Conservation (phyloP, 2,797 vertebrate genomes). For the Centroberyx gerrardi region DNA sequence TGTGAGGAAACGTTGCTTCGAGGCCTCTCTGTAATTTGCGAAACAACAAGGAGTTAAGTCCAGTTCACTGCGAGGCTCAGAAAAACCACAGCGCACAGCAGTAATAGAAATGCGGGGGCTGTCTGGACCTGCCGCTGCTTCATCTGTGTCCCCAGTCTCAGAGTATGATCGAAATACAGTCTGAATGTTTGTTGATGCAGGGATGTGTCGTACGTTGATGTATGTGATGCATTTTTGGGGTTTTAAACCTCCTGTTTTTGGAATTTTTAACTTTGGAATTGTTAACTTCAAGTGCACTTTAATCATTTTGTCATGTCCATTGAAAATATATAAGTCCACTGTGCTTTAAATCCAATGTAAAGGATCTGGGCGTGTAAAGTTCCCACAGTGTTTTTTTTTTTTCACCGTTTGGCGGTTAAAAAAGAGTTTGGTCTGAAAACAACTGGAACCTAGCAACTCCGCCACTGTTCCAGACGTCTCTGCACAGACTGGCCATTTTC, state of each 20-base stretch:
- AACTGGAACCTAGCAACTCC: conserved; percentile 38
- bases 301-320: not conserved
- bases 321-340: not conserved
- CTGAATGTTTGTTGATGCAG: not conserved
- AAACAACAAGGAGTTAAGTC: conserved; percentile 18
- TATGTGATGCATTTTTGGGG: too few relatives aligned
- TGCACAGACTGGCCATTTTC: conserved; percentile 11
- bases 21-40: conserved; percentile 21
- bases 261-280: too few relatives aligned
- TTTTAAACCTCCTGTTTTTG: not conserved
- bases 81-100: conserved; percentile 27
- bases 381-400: conserved; percentile 9
- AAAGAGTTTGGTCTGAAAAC: conserved; percentile 27
- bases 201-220: too few relatives aligned
- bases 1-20: not conserved
- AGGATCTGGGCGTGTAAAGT: conserved; percentile 10
- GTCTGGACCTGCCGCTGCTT: not conserved
- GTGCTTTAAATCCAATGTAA: not conserved
- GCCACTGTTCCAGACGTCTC: conserved; percentile 23
- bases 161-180: not conserved
- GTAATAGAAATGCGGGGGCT: conserved; percentile 1
- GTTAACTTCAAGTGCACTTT: not conserved
- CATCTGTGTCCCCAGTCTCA: not conserved
- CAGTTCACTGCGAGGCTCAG: conserved; percentile 21
- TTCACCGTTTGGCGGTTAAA: conserved; percentile 12